A percentile compares a stretch with the other conserved stretches of the same genome.
Evolutionary conservation across 2,797 vertebrate genomes (phyloP).

Genomic region (Sus cebifrons): DNA sequence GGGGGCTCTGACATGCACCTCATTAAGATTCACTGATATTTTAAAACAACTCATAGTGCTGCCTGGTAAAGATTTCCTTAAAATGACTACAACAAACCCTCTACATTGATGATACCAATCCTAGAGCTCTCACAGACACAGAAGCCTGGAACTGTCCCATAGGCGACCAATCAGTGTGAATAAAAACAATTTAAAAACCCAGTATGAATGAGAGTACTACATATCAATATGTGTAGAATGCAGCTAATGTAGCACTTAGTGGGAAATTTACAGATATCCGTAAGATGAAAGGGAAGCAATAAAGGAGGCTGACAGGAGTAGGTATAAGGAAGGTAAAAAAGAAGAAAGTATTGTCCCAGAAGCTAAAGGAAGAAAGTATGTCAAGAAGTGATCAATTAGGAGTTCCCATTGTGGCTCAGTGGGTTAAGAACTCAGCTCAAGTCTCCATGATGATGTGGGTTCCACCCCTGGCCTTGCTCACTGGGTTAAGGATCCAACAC

Average conservation of each 20-base stretch:
- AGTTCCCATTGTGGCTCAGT: too few species aligned
- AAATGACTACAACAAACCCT: not conserved
- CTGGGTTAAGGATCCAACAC: too few species aligned
- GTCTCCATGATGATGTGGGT: too few species aligned
- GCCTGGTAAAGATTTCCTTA: not conserved
- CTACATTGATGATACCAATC: not conserved
- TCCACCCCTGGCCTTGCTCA: too few species aligned
- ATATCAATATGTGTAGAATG: not conserved
- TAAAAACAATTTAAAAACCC: not conserved
- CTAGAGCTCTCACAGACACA: too few species aligned
- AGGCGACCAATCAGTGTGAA: not conserved
- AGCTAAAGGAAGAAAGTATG: not conserved
- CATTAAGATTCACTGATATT: not conserved
- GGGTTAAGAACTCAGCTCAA: too few species aligned
- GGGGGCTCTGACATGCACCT: not conserved
- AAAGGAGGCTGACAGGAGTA: not conserved
- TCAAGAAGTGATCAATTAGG: not conserved
- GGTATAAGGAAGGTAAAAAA: not conserved
- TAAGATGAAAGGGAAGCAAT: not conserved
- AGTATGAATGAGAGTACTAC: not conserved
- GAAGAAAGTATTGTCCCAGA: not conserved
- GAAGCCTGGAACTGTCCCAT: not conserved
- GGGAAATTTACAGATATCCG: not conserved
- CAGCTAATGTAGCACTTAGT: not conserved
- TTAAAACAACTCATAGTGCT: not conserved